Conservation (phyloP, 2,797 vertebrate genomes). For the Amblyopsis hoosieri region DNA sequence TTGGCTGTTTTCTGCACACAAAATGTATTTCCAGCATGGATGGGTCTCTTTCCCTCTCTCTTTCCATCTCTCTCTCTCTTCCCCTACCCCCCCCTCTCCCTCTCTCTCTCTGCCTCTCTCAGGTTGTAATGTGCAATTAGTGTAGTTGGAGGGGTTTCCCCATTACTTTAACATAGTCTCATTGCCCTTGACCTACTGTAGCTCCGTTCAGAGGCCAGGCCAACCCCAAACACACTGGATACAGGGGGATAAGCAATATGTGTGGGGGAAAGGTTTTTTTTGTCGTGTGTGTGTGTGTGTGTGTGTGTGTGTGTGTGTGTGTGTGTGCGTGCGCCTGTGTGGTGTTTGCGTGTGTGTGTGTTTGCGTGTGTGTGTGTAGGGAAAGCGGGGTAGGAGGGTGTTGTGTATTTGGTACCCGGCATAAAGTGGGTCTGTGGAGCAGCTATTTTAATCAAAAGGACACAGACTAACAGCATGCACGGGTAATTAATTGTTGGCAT, state of each 20-base stretch:
- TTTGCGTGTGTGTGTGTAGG: background rate
- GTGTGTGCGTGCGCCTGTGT: background rate
- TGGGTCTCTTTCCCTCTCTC: background rate
- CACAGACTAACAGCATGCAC: conserved; percentile 30
- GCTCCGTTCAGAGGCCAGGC: conserved; percentile 7
- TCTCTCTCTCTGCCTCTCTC: background rate
- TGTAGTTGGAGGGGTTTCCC: conserved; percentile 27
- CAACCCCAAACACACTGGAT: conserved; percentile 28
- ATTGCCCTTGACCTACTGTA: conserved; percentile 36
- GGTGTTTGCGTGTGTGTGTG: conserved; percentile 2
- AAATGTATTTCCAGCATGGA: no score
- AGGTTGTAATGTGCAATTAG: no score
- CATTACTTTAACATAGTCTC: conserved; percentile 34
- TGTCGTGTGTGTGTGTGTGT: conserved; percentile 14
- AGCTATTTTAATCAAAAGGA: conserved; percentile 58
- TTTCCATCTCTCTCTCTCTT: conserved; percentile 1
- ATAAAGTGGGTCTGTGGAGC: conserved; percentile 53
- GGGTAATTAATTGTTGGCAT: conserved; percentile 41
- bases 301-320: conserved; percentile 8
- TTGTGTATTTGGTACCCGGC: conserved; percentile 23
- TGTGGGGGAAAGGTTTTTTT: background rate
- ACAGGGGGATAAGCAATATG: conserved; percentile 13
- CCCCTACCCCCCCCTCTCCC: background rate
- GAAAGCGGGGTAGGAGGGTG: background rate
- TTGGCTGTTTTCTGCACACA: no score